Conservation (phyloP, 1,140 invertebrate genomes). For the Chlorops oryzae region DNA sequence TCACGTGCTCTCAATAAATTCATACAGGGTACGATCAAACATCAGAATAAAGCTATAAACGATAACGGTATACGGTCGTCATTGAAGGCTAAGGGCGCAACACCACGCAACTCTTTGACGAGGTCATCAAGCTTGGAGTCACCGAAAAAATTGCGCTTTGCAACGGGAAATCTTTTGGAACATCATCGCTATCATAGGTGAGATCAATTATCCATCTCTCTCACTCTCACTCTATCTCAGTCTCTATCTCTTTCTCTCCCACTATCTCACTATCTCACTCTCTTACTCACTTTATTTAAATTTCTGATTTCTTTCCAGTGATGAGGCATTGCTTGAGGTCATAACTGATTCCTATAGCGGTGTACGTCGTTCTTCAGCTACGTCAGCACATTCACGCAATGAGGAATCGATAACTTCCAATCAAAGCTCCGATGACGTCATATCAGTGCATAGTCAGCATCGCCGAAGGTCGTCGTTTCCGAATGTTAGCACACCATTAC, state of each 20-base stretch:
- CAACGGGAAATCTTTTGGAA: constrained; percentile 61
- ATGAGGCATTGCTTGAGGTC: constrained; percentile 56
- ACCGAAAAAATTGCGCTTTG: constrained; percentile 70
- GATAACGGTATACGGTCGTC: constrained; percentile 56
- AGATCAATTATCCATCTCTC: constrained; percentile 5
- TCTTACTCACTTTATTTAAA: no score
- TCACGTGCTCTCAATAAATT: constrained; percentile 40
- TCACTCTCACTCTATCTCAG: no score
- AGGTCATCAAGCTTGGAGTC: constrained; percentile 72
- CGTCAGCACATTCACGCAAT: constrained; percentile 35
- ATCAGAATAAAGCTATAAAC: constrained; percentile 23
- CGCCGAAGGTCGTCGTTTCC: constrained; percentile 37
- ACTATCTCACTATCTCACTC: no score
- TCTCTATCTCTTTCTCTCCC: no score
- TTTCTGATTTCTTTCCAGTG: no score
- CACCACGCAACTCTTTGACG: constrained; percentile 37
- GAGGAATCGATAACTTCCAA: constrained; percentile 47
- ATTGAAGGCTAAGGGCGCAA: constrained; percentile 51
- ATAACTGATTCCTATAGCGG: constrained; percentile 45
- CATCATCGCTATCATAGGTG: constrained; percentile 55
- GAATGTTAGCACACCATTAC: constrained; percentile 40
- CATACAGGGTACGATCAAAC: constrained; percentile 37
- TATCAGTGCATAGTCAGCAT: constrained; percentile 20
- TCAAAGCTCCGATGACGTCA: constrained; percentile 47
- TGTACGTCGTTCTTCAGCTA: constrained; percentile 41